phyloP scores from a whole-genome alignment of 2,888 invertebrate species.

The Eupelmus urozonus region DNA sequence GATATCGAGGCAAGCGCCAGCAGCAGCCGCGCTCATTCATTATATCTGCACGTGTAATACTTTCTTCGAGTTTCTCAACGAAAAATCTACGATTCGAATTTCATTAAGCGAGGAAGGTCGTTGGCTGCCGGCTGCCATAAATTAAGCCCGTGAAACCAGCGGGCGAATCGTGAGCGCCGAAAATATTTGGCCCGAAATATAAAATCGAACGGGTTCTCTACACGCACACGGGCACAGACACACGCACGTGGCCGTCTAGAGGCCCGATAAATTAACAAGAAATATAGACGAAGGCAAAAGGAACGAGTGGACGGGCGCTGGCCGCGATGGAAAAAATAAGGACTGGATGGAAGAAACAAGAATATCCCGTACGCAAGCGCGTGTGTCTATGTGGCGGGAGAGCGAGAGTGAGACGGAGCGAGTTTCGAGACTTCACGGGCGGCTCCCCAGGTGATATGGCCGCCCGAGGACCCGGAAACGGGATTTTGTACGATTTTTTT shows the following conservation, averaged over 20 bases:
- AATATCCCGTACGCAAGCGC: conserved; percentile 34
- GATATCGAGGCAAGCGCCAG: not conserved
- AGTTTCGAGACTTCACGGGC: not conserved
- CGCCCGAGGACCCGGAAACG: conserved; percentile 40
- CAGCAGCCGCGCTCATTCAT: conserved; percentile 52
- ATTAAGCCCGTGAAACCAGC: conserved; percentile 50
- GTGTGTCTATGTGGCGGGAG: not conserved
- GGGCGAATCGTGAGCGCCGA: conserved; percentile 35
- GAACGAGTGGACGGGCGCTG: not conserved
- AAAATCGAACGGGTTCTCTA: conserved; percentile 58
- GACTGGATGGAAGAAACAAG: conserved; percentile 35
- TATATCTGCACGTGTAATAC: conserved; percentile 57
- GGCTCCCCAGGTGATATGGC: not conserved
- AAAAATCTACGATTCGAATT: conserved; percentile 57
- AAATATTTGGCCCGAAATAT: conserved; percentile 56
- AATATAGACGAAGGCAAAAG: conserved; percentile 46
- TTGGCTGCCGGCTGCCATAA: conserved; percentile 53
- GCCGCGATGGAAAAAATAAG: not conserved
- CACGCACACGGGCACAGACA: not conserved
- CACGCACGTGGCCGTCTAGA: conserved; percentile 7
- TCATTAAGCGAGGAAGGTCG: conserved; percentile 54
- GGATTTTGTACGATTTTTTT: conserved; percentile 7
- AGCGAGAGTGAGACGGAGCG: not conserved
- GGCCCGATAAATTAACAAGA: conserved; percentile 54
- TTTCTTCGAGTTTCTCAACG: conserved; percentile 58